Conservation (phyloP, 30 jellyfish, hydroid and myxozoan genomes). For the Aurelia sp. region DNA sequence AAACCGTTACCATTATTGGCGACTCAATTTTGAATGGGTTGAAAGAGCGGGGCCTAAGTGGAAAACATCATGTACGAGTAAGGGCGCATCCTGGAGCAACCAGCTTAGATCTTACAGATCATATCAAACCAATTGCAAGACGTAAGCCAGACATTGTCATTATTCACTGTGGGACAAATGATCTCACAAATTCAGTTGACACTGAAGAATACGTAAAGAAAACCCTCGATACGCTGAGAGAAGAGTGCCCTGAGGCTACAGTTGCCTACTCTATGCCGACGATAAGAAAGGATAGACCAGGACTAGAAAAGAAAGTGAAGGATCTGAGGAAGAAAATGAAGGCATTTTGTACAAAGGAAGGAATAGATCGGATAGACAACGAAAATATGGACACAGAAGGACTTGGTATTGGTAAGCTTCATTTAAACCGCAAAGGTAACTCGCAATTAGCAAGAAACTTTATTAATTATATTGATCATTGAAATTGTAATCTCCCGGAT, state of each 20-base stretch:
- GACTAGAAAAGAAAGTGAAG: conserved; percentile 17
- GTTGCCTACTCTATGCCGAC: neutral
- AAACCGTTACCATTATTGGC: conserved; percentile 11
- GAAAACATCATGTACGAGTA: conserved; percentile 18
- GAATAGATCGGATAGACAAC: conserved; percentile 16
- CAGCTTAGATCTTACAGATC: conserved; percentile 15
- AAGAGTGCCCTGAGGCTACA: conserved; percentile 18
- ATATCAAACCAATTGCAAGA: conserved; percentile 17
- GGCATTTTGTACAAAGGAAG: neutral
- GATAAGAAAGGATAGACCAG: conserved; percentile 12
- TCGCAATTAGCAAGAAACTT: conserved; percentile 45
- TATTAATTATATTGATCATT: conserved; percentile 15
- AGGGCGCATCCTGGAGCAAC: conserved; percentile 36
- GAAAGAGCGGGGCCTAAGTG: conserved; percentile 19
- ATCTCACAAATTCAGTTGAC: conserved; percentile 5
- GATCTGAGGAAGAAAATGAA: conserved; percentile 1
- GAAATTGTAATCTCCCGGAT: neutral
- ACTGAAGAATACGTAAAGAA: conserved; percentile 8
- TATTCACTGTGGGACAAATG: conserved; percentile 25
- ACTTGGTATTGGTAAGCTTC: conserved; percentile 7
- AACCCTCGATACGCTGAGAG: conserved; percentile 1
- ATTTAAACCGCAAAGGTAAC: conserved; percentile 49
- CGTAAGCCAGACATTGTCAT: neutral
- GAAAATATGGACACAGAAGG: conserved; percentile 3
- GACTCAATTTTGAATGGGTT: conserved; percentile 37